These are phyloP conservation scores for Brachionus plicatilis DNA, from an alignment of 1,140 invertebrate genomes.

Conservation along the genomic window DNA sequence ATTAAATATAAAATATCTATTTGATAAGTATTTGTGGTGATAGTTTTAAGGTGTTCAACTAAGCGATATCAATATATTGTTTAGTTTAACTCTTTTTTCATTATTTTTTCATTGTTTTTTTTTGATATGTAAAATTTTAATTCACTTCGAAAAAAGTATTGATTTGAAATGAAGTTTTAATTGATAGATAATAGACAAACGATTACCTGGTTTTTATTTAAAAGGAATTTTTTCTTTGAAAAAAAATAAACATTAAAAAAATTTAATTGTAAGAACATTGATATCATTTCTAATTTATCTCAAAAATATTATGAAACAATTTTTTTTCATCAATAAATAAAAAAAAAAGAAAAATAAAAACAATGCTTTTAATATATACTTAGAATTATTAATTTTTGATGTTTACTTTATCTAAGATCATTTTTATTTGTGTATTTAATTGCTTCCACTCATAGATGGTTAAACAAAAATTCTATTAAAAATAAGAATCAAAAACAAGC, in stretches of 20 bases:
- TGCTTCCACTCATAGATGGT: background rate
- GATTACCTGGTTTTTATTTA: background rate
- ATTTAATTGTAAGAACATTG: background rate
- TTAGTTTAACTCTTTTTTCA: background rate
- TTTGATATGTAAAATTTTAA: background rate
- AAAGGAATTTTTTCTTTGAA: background rate
- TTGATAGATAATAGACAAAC: background rate
- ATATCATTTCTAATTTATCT: constrained; percentile 3
- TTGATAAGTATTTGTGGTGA: background rate
- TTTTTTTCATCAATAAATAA: background rate
- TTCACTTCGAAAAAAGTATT: background rate
- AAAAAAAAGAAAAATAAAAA: background rate
- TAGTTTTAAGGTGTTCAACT: background rate
- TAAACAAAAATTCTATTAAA: background rate
- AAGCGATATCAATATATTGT: background rate
- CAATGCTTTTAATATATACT: background rate
- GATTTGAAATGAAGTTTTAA: background rate
- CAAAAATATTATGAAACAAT: background rate
- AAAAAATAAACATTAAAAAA: background rate
- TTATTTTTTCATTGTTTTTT: background rate
- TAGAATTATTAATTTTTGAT: background rate
- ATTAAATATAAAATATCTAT: background rate
- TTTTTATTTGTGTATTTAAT: background rate
- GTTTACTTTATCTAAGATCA: background rate
- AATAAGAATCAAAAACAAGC: background rate